Evolutionary conservation across 2,888 invertebrate genomes (phyloP), one percentile per base, ranked within the genome.

Genomic region (Tricholauxania praeusta): DNA sequence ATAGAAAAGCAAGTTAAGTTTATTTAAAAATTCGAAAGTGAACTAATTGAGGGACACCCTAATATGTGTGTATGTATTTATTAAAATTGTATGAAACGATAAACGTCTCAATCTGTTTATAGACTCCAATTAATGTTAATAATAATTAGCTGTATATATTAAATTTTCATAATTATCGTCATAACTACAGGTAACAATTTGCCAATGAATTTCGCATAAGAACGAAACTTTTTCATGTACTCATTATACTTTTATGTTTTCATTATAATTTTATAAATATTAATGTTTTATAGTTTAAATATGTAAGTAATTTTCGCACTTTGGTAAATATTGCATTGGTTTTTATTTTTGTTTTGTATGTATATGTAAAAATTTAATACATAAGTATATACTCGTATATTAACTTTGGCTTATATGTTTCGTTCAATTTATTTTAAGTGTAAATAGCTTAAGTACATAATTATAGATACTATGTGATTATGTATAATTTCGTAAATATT

Each of bases 171-270:
- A 68, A 68, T 57, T 68, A 53, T 69, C 19, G 47, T 67, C 28
- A 71, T 64, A 52, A 62, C 74, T 77, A 77, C 76, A 77, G 75
- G 75, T 78, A 78, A 78, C 78, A 74, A 72, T 75, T 77, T 75
- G 74, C 73, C 77, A 76, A 73, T 75, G 72, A 73, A 72, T 72
- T 65, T 73, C 3, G 19, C n/a, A 19, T 64, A 49, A 49, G 51
- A 51, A 53, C 64, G 64, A 49, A 12, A 7, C 39, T 39, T 39
- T 39, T 39, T 39, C 1, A 0, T 39, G 7, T 39, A 2, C 1
- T 39, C 39, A 39, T 39, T 39, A 39, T 39, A 1, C 2, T 39
- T 39, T 39, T 8, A 39, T 39, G 39, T 39, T 39, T 39, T 39
- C 10, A 39, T 39, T 39, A 10, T 39, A 3, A 39, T 39, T 39